Conservation (phyloP, 2,797 vertebrate species). For the Huso huso region DNA sequence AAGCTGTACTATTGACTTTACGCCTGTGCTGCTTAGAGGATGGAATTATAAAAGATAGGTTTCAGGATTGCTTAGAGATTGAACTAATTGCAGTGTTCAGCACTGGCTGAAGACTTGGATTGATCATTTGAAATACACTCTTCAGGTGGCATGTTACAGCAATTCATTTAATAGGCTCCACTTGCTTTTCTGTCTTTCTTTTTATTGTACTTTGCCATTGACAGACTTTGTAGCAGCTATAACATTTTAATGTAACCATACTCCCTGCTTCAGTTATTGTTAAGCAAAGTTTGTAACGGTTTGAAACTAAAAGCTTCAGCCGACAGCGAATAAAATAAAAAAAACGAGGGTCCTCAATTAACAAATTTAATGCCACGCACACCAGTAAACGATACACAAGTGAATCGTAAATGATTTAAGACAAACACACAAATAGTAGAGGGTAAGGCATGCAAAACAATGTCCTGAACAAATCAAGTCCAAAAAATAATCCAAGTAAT, state of each 20-base stretch:
- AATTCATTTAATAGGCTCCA: not conserved
- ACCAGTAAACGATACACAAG: too few species aligned
- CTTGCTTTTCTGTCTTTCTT: not conserved
- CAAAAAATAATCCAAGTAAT: too few species aligned
- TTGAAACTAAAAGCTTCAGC: too few species aligned
- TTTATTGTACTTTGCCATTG: conserved; percentile 15
- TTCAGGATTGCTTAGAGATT: conserved; percentile 10
- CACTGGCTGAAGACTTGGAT: conserved; percentile 1
- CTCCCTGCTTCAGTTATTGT: conserved; percentile 8
- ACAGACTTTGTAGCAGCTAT: conserved; percentile 15
- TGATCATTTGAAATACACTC: conserved; percentile 11
- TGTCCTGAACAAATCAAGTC: too few species aligned
- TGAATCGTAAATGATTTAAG: too few species aligned
- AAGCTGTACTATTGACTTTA: conserved; percentile 36
- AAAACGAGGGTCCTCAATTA: too few species aligned
- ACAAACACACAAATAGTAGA: too few species aligned
- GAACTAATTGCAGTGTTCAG: conserved; percentile 14
- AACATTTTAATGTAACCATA: conserved; percentile 16
- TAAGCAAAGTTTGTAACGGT: conserved; percentile 26
- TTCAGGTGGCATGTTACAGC: not conserved
- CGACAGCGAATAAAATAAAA: too few species aligned
- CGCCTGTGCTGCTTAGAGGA: conserved; percentile 18
- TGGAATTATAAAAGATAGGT: conserved; percentile 15
- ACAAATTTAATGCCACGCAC: too few species aligned
- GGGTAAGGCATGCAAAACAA: too few species aligned